Evolutionary conservation across 2,797 vertebrate species (phyloP).

Genomic region (Muscicapa comitata): DNA sequence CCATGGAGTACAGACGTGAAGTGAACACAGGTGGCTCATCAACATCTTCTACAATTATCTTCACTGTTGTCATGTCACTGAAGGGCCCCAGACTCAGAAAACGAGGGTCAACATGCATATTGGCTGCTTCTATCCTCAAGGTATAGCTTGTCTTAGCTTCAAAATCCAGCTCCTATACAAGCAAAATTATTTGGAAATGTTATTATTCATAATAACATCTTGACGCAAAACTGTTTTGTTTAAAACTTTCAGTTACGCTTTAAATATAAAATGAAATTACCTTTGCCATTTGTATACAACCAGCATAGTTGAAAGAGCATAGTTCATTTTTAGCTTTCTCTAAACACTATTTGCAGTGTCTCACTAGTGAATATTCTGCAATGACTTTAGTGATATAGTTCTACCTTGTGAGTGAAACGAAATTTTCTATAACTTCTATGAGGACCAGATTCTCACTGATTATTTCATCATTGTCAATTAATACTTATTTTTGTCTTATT

Average conservation of each 20-base stretch:
- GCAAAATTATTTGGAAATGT: slow-evolving; percentile 32
- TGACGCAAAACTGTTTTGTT: not conserved
- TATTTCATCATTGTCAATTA: not conserved
- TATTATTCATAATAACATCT: not conserved
- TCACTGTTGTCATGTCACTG: slow-evolving; percentile 86
- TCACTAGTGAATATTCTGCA: not conserved
- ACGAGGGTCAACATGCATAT: slow-evolving; percentile 88
- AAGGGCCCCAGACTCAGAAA: slow-evolving; percentile 90
- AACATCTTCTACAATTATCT: slow-evolving; percentile 90
- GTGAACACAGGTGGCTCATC: slow-evolving; percentile 91
- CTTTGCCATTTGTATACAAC: not conserved
- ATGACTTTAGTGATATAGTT: accelerated
- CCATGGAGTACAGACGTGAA: slow-evolving; percentile 81
- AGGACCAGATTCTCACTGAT: not conserved
- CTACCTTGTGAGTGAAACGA: not conserved
- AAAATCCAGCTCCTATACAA: slow-evolving; percentile 86
- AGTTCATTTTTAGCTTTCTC: not conserved
- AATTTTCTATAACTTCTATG: not conserved
- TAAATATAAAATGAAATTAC: not conserved
- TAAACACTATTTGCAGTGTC: not conserved
- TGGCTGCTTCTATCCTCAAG: slow-evolving; percentile 90
- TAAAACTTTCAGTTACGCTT: not conserved
- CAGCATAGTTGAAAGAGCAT: not conserved
- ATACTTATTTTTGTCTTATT: not conserved
- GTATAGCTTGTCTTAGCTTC: slow-evolving; percentile 90